Base-by-base conservation (phyloP, 2,888 invertebrate genomes). In the Zaprionus bogoriensis region DNA sequence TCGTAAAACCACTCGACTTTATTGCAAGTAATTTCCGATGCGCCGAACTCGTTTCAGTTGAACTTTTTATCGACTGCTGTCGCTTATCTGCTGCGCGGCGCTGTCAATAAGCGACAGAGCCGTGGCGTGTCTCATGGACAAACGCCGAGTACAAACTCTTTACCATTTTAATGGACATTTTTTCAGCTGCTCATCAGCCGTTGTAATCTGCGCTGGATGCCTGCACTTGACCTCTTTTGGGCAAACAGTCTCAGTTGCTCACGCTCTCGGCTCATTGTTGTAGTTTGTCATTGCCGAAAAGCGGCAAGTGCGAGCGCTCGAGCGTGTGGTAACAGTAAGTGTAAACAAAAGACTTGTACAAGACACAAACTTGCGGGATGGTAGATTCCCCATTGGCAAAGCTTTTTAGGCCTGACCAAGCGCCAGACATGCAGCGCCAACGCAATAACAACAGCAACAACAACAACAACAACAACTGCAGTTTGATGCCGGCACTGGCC, bases 141-240 rank as follows among this genome's bases (percentile, higher is more conserved):
- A 27, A 9, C 28, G 10, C 30, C 48, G 51, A 54, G 51, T 44
- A 36, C 36, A 27, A 41, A 60, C 22, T 55, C n/a, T n/a, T n/a
- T n/a, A n/a, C n/a, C 22, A 46, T 36, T 19, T 57, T 45, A 41
- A 41, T 48, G 39, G 22, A 3, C 38, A n/a, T n/a, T n/a, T n/a
- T n/a, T n/a, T n/a, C 20, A 50, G 52, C 39, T 38, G 55, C 54
- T 27, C 70, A 50, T 53, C 59, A 17, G 17, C 51, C 54, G 39
- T 41, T 28, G 63, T 55, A 67, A 59, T 71, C 67, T 41, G 20
- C 28, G 52, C 23, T 28, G 44, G 45, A 52, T 53, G 39, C 41
- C 19, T 77, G 80, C 75, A 80, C 84, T 83, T 80, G 84, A 83
- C 80, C 84, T 45, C 76, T 73, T 80, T 82, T 44, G 23, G 25